phyloP scores from a whole-genome alignment of 2,888 invertebrate genomes.

The Callosobruchus maculatus region DNA sequence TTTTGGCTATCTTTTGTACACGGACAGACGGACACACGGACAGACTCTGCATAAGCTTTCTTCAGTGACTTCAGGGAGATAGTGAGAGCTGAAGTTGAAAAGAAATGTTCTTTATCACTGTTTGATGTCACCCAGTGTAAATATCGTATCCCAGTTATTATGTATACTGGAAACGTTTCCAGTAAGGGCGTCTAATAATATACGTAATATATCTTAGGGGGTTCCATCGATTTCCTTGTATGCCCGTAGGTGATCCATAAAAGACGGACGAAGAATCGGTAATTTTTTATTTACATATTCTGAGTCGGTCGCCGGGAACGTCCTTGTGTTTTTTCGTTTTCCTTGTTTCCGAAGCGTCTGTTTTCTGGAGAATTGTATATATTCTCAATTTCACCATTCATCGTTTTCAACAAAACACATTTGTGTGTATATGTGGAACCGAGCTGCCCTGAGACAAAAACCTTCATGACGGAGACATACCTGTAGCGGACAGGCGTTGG shows the following conservation, averaged over 20 bases:
- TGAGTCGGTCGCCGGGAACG: background rate
- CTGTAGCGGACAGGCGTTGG: no score
- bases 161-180: background rate
- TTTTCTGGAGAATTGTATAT: background rate
- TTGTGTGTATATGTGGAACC: no score
- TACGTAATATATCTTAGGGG: background rate
- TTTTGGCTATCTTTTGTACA: no score
- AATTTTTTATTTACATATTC: background rate
- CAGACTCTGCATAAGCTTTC: no score
- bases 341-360: background rate
- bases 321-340: background rate
- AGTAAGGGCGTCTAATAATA: background rate
- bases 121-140: background rate
- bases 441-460: no score
- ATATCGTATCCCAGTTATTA: background rate
- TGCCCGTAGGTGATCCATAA: background rate
- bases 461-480: no score
- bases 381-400: background rate
- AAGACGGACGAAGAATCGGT: background rate
- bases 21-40: no score
- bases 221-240: background rate
- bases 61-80: no score
- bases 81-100: no score
- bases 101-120: no score
- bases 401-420: background rate